These are phyloP conservation scores for Cecidostiba fungosa DNA, from an alignment of 2,888 invertebrate species.

Conservation along the genomic window DNA sequence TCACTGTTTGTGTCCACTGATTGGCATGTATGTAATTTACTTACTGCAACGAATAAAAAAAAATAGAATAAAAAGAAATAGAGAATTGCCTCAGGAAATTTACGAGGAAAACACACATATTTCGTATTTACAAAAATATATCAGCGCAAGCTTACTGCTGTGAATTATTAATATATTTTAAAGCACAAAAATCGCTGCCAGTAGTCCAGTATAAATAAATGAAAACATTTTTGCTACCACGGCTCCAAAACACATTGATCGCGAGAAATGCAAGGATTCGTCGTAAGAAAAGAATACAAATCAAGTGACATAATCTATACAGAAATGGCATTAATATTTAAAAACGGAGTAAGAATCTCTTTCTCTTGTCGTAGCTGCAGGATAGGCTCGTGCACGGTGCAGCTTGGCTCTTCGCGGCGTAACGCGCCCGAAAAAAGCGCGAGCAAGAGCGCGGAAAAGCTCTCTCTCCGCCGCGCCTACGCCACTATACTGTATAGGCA, in stretches of 20 bases:
- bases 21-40: too few species aligned
- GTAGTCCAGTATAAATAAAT: neutral
- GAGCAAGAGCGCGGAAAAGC: conserved; percentile 65
- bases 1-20: too few species aligned
- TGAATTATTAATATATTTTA: neutral
- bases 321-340: conserved; percentile 38
- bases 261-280: neutral
- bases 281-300: neutral
- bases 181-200: too few species aligned
- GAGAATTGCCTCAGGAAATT: too few species aligned
- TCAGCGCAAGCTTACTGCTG: neutral
- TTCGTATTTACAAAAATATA: too few species aligned
- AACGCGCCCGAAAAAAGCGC: conserved; percentile 62
- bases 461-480: conserved; percentile 65
- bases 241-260: neutral
- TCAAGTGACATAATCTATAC: neutral
- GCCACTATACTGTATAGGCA: conserved; percentile 66
- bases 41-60: too few species aligned
- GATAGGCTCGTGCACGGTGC: conserved; percentile 3
- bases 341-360: conserved; percentile 19
- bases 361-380: neutral
- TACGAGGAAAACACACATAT: too few species aligned
- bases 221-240: neutral
- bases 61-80: too few species aligned
- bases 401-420: conserved; percentile 26